A percentile compares a stretch with the other conserved stretches of the same genome.
These are phyloP conservation scores for Perithous albicinctus DNA, from an alignment of 2,888 invertebrate genomes.

Conservation along the genomic window DNA sequence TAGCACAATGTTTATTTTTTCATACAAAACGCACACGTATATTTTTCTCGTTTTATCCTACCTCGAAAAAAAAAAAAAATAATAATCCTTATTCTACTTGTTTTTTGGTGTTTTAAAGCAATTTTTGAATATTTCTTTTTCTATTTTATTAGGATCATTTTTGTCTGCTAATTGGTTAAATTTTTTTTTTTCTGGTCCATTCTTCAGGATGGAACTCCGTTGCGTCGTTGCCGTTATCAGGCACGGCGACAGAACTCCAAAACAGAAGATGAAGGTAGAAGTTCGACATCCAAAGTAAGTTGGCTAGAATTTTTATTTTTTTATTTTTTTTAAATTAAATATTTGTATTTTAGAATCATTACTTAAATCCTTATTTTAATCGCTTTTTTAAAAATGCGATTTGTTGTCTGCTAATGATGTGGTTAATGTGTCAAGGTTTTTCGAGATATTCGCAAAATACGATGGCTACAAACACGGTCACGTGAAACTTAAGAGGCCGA, in stretches of 20 bases:
- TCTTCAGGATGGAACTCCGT: slow-evolving; percentile 90
- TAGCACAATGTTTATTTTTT: slow-evolving; percentile 58
- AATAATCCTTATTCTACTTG: slow-evolving; percentile 27
- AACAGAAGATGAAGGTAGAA: slow-evolving; percentile 99
- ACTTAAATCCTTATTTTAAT: slow-evolving; percentile 9
- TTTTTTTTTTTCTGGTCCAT: slow-evolving; percentile 49
- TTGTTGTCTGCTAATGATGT: background rate
- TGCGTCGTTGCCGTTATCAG: slow-evolving; percentile 99
- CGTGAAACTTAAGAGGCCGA: slow-evolving; percentile 98
- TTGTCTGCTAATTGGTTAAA: slow-evolving; percentile 17
- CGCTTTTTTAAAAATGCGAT: background rate
- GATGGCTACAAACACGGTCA: slow-evolving; percentile 98
- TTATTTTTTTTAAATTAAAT: background rate
- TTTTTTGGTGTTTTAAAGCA: background rate
- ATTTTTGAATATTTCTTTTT: slow-evolving; percentile 1
- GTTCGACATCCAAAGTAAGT: slow-evolving; percentile 96
- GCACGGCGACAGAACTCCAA: slow-evolving; percentile 99
- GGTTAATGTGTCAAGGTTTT: slow-evolving; percentile 87
- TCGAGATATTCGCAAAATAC: slow-evolving; percentile 99
- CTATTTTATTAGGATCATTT: slow-evolving; percentile 7
- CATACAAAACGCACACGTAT: slow-evolving; percentile 40
- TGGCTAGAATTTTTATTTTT: slow-evolving; percentile 5
- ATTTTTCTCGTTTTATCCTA: slow-evolving; percentile 57
- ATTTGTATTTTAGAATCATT: background rate
- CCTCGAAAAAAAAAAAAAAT: no score